Conservation (phyloP, 2,888 invertebrate species). For the Diadegma fenestrale region DNA sequence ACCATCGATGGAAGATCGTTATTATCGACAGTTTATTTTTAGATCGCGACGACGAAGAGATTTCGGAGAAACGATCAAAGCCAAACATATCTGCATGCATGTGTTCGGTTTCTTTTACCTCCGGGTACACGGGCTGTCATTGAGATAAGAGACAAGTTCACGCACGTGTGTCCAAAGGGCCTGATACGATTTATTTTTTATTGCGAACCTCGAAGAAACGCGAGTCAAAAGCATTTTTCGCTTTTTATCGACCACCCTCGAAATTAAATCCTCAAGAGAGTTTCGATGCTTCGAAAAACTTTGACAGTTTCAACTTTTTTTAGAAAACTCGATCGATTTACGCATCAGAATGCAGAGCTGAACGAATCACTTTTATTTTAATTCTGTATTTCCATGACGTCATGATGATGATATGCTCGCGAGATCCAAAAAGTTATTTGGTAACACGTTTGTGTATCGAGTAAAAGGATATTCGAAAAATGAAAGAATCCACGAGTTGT, state of each 20-base stretch:
- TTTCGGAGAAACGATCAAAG: conserved; percentile 66
- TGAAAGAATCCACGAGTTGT: neutral
- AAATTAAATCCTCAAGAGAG: conserved; percentile 9
- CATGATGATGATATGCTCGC: neutral
- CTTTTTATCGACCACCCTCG: conserved; percentile 6
- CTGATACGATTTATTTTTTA: conserved; percentile 5
- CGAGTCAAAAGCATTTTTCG: neutral
- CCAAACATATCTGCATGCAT: neutral
- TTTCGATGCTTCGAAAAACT: conserved; percentile 15
- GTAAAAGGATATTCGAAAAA: neutral
- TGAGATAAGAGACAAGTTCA: conserved; percentile 26
- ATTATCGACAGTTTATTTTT: conserved; percentile 60
- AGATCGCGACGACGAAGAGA: conserved; percentile 48
- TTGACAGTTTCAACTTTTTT: neutral
- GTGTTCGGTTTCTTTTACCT: conserved; percentile 37
- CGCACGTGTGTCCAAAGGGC: conserved; percentile 20
- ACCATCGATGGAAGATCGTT: conserved; percentile 16
- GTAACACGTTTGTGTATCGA: neutral
- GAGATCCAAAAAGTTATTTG: neutral
- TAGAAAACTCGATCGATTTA: neutral
- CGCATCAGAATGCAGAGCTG: neutral
- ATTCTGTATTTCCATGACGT: too few relatives aligned
- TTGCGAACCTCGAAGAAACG: neutral
- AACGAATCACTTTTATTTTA: neutral
- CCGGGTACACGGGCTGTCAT: conserved; percentile 52